These are phyloP conservation scores for Lepidochitona cinerea DNA, from an alignment of 2,888 invertebrate genomes.

Conservation along the genomic window DNA sequence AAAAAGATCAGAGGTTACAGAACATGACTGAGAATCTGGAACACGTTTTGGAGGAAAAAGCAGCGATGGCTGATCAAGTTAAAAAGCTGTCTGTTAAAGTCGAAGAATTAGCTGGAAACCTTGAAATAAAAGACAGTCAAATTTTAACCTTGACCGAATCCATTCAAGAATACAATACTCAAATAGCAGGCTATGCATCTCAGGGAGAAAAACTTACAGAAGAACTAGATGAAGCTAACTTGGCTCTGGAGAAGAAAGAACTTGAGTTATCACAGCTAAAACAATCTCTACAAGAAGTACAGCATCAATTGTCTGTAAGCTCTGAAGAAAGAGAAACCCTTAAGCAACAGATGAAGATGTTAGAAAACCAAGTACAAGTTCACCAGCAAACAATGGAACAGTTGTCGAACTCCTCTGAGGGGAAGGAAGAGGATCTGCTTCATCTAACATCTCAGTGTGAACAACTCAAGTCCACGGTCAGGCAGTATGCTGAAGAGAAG, in stretches of 20 bases:
- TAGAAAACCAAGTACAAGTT: not conserved
- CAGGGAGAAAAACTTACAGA: constrained; percentile 2
- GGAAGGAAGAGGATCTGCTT: not conserved
- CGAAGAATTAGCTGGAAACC: constrained; percentile 14
- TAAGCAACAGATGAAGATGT: not conserved
- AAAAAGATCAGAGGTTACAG: not conserved
- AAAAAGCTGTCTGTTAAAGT: constrained; percentile 9
- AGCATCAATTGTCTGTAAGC: not conserved
- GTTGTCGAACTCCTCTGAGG: not conserved
- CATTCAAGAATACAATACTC: not conserved
- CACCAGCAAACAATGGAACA: not conserved
- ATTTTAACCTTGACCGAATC: not conserved
- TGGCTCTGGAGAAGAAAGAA: not conserved
- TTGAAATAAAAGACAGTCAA: constrained; percentile 41
- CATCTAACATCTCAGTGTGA: not conserved
- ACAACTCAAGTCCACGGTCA: not conserved
- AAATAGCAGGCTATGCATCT: not conserved
- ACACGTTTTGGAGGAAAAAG: not conserved
- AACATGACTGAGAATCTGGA: not conserved
- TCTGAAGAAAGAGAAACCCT: not conserved
- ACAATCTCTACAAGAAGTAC: not conserved
- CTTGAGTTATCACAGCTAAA: not conserved
- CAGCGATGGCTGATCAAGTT: constrained; percentile 6
- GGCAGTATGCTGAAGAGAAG: not conserved
- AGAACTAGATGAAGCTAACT: not conserved